Evolutionary conservation across 2,797 vertebrate species (phyloP).

Genomic region (Nyctibius grandis): DNA sequence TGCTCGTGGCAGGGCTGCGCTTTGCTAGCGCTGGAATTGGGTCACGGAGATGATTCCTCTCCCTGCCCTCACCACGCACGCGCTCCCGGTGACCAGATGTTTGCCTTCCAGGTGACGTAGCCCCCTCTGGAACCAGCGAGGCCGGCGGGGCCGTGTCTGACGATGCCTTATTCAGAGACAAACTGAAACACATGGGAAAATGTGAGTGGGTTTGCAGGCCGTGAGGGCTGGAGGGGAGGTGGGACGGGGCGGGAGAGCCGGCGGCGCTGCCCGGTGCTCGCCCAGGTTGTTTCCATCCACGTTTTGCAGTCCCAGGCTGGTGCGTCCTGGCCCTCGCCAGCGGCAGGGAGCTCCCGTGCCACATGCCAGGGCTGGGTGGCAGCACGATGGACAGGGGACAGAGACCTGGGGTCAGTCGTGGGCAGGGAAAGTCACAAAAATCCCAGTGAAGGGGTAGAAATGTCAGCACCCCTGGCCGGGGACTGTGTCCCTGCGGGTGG

Average conservation of each 20-base stretch:
- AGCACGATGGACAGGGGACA: rapidly evolving
- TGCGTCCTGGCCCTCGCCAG: background rate
- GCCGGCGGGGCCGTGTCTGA: slow-evolving; percentile 81
- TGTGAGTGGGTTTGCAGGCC: slow-evolving; percentile 78
- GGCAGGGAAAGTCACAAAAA: background rate
- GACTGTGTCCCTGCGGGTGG: background rate
- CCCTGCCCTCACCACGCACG: rapidly evolving
- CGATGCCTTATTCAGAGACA: slow-evolving; percentile 96
- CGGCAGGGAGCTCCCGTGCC: background rate
- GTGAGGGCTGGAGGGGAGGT: background rate
- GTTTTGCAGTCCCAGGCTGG: background rate
- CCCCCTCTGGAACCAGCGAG: slow-evolving; percentile 77
- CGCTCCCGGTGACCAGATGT: background rate
- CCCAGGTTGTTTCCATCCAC: background rate
- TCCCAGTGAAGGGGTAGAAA: background rate
- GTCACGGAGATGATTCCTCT: background rate
- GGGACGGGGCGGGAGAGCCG: background rate
- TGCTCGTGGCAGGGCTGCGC: background rate
- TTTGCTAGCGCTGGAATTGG: background rate
- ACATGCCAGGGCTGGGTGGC: rapidly evolving
- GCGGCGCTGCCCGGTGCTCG: background rate
- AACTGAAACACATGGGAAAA: slow-evolving; percentile 98
- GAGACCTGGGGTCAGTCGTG: background rate
- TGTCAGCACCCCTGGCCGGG: background rate
- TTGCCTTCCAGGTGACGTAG: slow-evolving; percentile 73